Percentiles rank a stretch among this genome's conserved stretches.
Conservation (phyloP, 53 echinoderm and acorn worm genomes). For the Astropecten irregularis region DNA sequence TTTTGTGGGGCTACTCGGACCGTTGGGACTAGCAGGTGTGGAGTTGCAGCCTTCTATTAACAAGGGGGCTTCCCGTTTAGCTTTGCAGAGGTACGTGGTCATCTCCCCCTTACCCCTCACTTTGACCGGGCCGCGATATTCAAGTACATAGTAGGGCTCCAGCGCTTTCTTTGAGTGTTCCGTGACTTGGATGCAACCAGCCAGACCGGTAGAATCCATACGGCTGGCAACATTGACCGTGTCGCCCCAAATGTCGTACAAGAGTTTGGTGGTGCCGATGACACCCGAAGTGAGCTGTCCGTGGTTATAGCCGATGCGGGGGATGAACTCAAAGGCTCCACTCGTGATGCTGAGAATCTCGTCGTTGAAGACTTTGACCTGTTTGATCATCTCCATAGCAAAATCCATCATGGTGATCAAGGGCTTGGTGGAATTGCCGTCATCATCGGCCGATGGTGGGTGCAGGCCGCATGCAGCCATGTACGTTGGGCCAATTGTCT, state of each 20-base stretch:
- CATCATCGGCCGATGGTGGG: slow-evolving; percentile 44
- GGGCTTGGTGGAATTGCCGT: slow-evolving; percentile 47
- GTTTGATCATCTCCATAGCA: slow-evolving; percentile 78
- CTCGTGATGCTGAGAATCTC: slow-evolving; percentile 92
- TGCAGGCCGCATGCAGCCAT: slow-evolving; percentile 99
- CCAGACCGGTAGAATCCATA: slow-evolving; percentile 96
- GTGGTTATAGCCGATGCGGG: slow-evolving; percentile 97
- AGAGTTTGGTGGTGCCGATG: slow-evolving; percentile 97
- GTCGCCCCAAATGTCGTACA: slow-evolving; percentile 99
- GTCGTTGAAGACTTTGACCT: slow-evolving; percentile 78
- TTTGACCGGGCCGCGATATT: slow-evolving; percentile 74
- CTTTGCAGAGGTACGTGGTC: slow-evolving; percentile 67
- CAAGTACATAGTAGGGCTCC: slow-evolving; percentile 76
- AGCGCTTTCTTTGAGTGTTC: slow-evolving; percentile 88
- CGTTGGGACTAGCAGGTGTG: slow-evolving; percentile 17
- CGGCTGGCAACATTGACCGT: slow-evolving; percentile 98
- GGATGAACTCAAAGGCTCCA: slow-evolving; percentile 93
- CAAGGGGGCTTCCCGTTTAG: slow-evolving; percentile 24
- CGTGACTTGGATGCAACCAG: slow-evolving; percentile 84
- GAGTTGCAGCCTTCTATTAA: slow-evolving; percentile 39
- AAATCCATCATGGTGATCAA: slow-evolving; percentile 89
- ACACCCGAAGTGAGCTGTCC: slow-evolving; percentile 95
- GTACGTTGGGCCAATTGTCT: slow-evolving; percentile 98
- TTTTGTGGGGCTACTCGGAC: slow-evolving; percentile 8
- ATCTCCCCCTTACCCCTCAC: slow-evolving; percentile 94